phyloP scores from a whole-genome alignment of 2,888 invertebrate genomes.

The Caenorhabditis imperialis region DNA sequence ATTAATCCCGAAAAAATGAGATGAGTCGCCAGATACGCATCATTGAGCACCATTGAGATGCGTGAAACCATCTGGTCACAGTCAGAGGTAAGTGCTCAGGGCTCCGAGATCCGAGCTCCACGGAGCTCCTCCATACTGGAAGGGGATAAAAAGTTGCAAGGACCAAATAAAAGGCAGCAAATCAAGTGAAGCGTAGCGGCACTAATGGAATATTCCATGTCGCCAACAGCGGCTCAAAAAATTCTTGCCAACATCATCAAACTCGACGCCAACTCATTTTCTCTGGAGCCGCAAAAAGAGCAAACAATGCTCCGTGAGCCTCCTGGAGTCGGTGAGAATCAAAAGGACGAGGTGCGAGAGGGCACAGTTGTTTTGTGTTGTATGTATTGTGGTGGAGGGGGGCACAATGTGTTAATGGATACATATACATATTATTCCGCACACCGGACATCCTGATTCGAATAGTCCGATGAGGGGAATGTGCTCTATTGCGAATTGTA shows the following conservation, averaged over 20 bases:
- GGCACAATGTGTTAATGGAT: conserved; percentile 52
- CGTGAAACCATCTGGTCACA: conserved; percentile 26
- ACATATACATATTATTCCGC: conserved; percentile 13
- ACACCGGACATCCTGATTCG: no score
- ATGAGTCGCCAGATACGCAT: conserved; percentile 8
- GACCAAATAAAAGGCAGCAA: conserved; percentile 25
- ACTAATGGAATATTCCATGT: conserved; percentile 46
- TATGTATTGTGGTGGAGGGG: conserved; percentile 4
- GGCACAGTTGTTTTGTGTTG: conserved; percentile 37
- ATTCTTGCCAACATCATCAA: conserved; percentile 10
- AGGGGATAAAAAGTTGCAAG: conserved; percentile 23
- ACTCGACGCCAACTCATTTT: no score
- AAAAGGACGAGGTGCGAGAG: conserved; percentile 23
- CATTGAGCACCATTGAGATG: conserved; percentile 26
- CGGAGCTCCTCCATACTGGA: not conserved
- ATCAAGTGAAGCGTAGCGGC: conserved; percentile 42
- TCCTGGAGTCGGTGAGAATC: conserved; percentile 5
- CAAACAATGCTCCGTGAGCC: not conserved
- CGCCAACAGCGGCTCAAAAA: not conserved
- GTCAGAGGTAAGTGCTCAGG: not conserved
- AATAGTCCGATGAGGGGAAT: no score
- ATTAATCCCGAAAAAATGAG: conserved; percentile 21
- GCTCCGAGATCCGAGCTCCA: not conserved
- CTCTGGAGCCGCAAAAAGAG: no score
- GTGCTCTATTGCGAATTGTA: no score